phyloP scores from a whole-genome alignment of 2,797 vertebrate species.

The Pseudomugil tenellus region DNA sequence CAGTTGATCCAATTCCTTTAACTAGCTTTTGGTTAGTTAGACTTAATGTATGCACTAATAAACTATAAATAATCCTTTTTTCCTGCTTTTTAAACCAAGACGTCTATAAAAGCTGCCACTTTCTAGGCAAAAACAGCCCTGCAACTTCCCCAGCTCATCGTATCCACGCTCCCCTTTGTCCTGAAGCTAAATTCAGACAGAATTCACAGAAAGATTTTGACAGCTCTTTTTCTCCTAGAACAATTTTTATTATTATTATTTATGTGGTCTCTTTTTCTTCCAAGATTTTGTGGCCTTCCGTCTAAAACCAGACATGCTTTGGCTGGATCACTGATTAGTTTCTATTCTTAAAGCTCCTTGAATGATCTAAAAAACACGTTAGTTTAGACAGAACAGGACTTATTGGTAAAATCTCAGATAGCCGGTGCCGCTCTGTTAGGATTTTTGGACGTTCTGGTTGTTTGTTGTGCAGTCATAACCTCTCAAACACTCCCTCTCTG shows the following conservation, averaged over 20 bases:
- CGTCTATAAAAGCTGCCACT: slow-evolving; percentile 33
- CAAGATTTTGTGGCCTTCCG: slow-evolving; percentile 9
- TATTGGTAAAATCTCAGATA: too few relatives aligned
- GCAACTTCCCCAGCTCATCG: slow-evolving; percentile 31
- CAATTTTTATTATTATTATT: background rate
- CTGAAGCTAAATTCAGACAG: slow-evolving; percentile 20
- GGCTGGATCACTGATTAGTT: background rate
- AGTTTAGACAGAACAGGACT: too few relatives aligned
- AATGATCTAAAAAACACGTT: too few relatives aligned
- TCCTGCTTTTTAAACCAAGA: slow-evolving; percentile 40
- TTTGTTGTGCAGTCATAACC: background rate
- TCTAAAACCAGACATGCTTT: slow-evolving; percentile 9
- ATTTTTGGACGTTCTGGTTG: background rate
- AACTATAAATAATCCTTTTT: slow-evolving; percentile 6
- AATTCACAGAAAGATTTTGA: slow-evolving; percentile 34
- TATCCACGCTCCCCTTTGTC: slow-evolving; percentile 5
- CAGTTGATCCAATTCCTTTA: background rate
- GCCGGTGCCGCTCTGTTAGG: background rate
- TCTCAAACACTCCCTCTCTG: slow-evolving; percentile 6
- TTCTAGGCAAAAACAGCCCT: slow-evolving; percentile 25
- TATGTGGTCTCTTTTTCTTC: slow-evolving; percentile 8
- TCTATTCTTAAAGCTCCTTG: background rate
- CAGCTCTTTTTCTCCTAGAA: slow-evolving; percentile 23
- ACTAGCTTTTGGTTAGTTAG: slow-evolving; percentile 6
- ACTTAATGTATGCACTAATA: slow-evolving; percentile 10